Evolutionary conservation across 2,113 vertebrate genomes (phyloP), one percentile per base, ranked within the genome.

Genomic region (Tretioscincus oriximinensis): DNA sequence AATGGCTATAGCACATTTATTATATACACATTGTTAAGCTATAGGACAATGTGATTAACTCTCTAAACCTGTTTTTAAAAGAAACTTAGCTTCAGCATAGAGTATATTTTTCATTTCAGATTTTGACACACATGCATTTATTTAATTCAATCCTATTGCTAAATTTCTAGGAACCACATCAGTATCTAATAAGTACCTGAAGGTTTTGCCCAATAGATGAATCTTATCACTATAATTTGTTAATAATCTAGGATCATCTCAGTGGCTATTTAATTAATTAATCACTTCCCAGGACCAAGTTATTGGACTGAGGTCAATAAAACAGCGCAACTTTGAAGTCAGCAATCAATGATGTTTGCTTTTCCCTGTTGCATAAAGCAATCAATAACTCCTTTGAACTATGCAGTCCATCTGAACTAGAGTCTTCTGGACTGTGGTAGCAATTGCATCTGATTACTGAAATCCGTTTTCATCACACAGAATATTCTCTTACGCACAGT

Each of bases 351-450:
- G 22, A 58, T 47, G 14, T 61, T 77, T 88, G 79, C 29, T 58
- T 45, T 61, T 84, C 63, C 8, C 29, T 11, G 58, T 58, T 12
- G 8, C 67, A 58, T 69, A 29, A 78, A 69, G 69, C 21, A 11
- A 35, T 18, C 29, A 64, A 77, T 8, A 71, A 18, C 7, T 76
- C 24, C 41, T 89, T 64, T 31, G 29, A 80, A 28, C 22, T 80
- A 31, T n/a, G 73, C 29, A 29, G 35, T 77, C 64, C 45, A 77
- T 26, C 16, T 68, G 70, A 67, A 69, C 66, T 26, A 18, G 31
- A 79, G 65, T 14, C 85, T 83, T 81, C 79, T 64, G 21, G 88
- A 69, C 9, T 20, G 80, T 64, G 87, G 81, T 83, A 69, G 79
- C 54, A 63, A 75, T 61, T 29, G 8, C 29, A 14, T 75, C 72